Percentiles rank a stretch among this genome's conserved stretches.
phyloP scores from a whole-genome alignment of 30 jellyfish, hydroid and myxozoan genomes.

The Phacellophora camtschatica region DNA sequence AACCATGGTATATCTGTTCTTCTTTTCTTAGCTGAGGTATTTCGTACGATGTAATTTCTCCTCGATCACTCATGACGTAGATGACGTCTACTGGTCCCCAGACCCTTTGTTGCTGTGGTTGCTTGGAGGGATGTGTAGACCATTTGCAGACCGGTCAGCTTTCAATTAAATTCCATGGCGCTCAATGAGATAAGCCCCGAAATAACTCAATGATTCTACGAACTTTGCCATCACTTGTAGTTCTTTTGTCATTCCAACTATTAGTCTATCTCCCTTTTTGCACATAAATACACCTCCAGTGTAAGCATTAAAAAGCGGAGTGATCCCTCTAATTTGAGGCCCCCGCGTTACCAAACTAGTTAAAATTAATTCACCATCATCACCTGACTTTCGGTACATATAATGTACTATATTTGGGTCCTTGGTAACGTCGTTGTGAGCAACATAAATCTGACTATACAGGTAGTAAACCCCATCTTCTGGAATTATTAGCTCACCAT shows the following conservation, averaged over 20 bases:
- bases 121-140: no score
- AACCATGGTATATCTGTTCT: no score
- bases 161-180: no score
- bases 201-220: slow-evolving; percentile 41
- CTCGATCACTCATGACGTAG: no score
- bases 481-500: slow-evolving; percentile 56
- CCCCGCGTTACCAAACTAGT: slow-evolving; percentile 54
- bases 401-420: slow-evolving; percentile 57
- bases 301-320: slow-evolving; percentile 28
- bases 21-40: no score
- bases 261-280: slow-evolving; percentile 46
- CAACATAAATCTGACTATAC: slow-evolving; percentile 59
- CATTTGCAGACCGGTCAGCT: no score
- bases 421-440: background rate
- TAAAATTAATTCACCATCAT: slow-evolving; percentile 16
- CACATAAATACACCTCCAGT: slow-evolving; percentile 38
- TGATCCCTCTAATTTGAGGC: background rate
- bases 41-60: no score
- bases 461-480: slow-evolving; percentile 42
- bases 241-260: slow-evolving; percentile 66
- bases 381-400: slow-evolving; percentile 49
- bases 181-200: slow-evolving; percentile 60
- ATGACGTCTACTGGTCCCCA: no score
- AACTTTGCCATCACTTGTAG: slow-evolving; percentile 18
- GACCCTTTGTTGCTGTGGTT: no score